Percentiles rank a stretch among this genome's conserved stretches.
Evolutionary conservation across 2,797 vertebrate genomes (phyloP).

Genomic region (Rallus crepitans): DNA sequence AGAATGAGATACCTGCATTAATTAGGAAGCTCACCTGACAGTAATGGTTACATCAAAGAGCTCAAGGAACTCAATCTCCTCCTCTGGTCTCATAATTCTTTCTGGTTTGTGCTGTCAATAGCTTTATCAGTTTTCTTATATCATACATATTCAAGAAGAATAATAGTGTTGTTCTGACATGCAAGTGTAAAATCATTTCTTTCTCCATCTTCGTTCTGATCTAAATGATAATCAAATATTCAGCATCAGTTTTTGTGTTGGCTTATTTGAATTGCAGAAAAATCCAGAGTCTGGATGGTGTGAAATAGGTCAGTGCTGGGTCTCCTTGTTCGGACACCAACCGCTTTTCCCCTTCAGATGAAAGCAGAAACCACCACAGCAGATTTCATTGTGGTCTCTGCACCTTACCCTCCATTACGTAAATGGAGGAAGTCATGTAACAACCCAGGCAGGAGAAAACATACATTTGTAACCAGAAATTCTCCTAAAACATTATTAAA

Average conservation of each 20-base stretch:
- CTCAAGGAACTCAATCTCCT: background rate
- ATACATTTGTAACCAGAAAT: background rate
- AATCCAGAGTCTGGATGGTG: background rate
- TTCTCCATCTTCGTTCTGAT: background rate
- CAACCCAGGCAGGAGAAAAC: background rate
- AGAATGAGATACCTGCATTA: slow-evolving; percentile 46
- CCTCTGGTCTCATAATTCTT: slow-evolving; percentile 30
- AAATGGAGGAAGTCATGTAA: background rate
- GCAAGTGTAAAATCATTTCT: background rate
- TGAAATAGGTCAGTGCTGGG: background rate
- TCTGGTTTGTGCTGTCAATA: background rate
- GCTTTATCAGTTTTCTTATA: slow-evolving; percentile 3
- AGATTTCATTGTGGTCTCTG: background rate
- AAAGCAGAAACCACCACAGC: background rate
- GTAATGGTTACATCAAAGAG: slow-evolving; percentile 17
- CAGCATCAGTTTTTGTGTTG: background rate
- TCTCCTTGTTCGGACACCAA: background rate
- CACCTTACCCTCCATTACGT: background rate
- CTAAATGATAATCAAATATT: background rate
- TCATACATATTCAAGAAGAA: background rate
- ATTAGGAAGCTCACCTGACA: slow-evolving; percentile 34
- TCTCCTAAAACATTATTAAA: background rate
- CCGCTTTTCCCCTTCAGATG: background rate
- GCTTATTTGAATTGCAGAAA: background rate
- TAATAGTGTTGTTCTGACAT: background rate